Percentiles rank a stretch among this genome's conserved stretches.
phyloP scores from a whole-genome alignment of 2,113 vertebrate genomes.

The Archilochus colubris region DNA sequence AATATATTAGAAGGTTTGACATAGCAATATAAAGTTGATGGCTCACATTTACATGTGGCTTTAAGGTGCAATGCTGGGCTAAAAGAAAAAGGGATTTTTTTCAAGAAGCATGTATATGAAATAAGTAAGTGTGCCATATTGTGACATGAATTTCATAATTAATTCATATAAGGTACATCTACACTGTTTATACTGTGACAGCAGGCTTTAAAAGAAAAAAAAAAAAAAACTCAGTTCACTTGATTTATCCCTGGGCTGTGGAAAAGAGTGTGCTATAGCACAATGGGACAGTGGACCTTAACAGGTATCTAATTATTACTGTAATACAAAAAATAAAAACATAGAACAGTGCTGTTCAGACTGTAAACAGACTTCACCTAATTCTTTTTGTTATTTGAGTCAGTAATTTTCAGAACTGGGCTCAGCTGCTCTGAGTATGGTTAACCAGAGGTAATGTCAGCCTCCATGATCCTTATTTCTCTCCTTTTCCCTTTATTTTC shows the following conservation, averaged over 20 bases:
- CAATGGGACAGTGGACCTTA: neutral
- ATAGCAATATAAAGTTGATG: neutral
- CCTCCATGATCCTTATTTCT: neutral
- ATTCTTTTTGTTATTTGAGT: neutral
- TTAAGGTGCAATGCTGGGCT: neutral
- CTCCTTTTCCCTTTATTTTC: neutral
- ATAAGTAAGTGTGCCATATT: neutral
- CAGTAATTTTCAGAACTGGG: neutral
- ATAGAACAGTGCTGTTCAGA: neutral
- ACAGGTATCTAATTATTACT: neutral
- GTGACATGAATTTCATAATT: neutral
- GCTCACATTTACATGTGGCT: neutral
- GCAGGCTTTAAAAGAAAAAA: neutral
- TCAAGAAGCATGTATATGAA: neutral
- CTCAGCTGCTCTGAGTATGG: neutral
- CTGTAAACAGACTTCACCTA: neutral
- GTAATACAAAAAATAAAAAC: neutral
- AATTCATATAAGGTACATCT: neutral
- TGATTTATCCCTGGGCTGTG: neutral
- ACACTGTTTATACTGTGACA: neutral
- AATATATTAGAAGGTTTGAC: neutral
- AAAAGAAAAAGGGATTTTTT: neutral
- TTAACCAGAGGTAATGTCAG: neutral
- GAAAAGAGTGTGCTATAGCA: neutral
- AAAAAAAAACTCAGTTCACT: no score